Evolutionary conservation across 2,888 invertebrate genomes (phyloP), one percentile per base, ranked within the genome.

Genomic region (Piscicola geometra): DNA sequence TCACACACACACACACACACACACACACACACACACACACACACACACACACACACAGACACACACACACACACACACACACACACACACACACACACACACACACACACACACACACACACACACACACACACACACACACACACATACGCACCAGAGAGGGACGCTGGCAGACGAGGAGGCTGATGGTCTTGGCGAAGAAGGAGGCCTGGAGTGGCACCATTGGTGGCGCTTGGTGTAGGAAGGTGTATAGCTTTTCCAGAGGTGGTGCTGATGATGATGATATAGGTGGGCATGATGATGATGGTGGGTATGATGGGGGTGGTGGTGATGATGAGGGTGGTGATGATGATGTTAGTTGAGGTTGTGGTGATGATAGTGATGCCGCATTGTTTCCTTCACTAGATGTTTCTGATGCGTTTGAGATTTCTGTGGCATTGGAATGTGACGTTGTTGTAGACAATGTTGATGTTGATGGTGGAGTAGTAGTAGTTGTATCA

Each of bases 131-230:
- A 56, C 60, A 56, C 60, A 56, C 60, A 56, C 60, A 56, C 60
- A 56, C 60, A 56, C 60, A 56, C 60, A 56, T n/a, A 56, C 60
- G 60, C n/a, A 92, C 84, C 87, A 90, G 82, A 75, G 32, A 21
- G 77, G 71, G 56, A 25, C n/a, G n/a, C n/a, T n/a, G n/a, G n/a
- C n/a, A n/a, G n/a, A n/a, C n/a, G n/a, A 97, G 89, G 87, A 93
- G 91, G 83, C 92, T 92, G 86, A 97, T 90, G 79, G 93, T 93
- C 89, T 94, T 94, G 87, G 93, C 94, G 88, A 95, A 94, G 88
- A 94, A 82, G 0, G 95, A 95, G n/a, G 94, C 94, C 35, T 93
- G 92, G 28, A 89, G 89, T 81, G 93, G 90, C 76, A 96, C 87
- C 83, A 92, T 91, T 84, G 93, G 92, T 90, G 96, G 90, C 75